A percentile compares a stretch with the other conserved stretches of the same genome.
Evolutionary conservation across 2,888 invertebrate genomes (phyloP).

Genomic region (Oeneis ivallda): DNA sequence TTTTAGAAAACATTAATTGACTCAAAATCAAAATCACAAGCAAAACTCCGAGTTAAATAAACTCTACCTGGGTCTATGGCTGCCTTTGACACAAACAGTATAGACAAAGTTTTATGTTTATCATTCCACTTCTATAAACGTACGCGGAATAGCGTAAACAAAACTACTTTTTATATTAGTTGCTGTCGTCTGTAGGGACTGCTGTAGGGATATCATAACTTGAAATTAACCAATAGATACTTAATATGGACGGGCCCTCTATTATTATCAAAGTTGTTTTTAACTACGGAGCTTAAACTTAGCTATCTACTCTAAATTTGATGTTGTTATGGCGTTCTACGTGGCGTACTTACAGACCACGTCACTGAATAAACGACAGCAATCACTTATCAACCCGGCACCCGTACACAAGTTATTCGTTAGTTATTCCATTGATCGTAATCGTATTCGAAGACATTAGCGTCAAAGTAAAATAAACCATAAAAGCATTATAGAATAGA

Average conservation of each 20-base stretch:
- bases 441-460: no score
- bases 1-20: no score
- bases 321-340: neutral
- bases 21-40: neutral
- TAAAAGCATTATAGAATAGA: no score
- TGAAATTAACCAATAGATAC: constrained; percentile 5
- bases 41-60: neutral
- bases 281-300: neutral
- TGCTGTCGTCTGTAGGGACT: neutral
- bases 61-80: neutral
- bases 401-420: no score
- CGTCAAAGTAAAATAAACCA: no score
- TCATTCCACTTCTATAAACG: neutral
- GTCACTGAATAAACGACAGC: no score
- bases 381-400: no score
- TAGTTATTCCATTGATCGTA: no score
- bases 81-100: constrained; percentile 4
- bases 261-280: constrained; percentile 7
- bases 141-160: neutral
- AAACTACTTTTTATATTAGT: constrained; percentile 7
- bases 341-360: neutral
- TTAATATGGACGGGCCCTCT: neutral
- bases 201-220: constrained; percentile 3
- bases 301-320: neutral
- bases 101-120: constrained; percentile 1